phyloP scores from a whole-genome alignment of 2,888 invertebrate genomes.

The Alviniconcha strummeri region DNA sequence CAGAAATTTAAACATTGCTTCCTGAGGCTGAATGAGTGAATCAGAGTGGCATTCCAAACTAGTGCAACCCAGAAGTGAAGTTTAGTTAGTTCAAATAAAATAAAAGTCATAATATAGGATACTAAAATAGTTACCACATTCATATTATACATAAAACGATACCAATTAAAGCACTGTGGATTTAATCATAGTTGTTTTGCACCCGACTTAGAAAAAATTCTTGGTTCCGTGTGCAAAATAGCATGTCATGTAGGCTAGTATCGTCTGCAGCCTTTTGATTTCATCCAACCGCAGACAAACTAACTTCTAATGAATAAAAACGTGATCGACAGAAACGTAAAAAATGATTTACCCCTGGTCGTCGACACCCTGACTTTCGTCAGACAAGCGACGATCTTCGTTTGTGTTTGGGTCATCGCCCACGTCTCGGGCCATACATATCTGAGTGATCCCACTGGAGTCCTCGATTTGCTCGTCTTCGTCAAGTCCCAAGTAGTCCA shows the following conservation, averaged over 20 bases:
- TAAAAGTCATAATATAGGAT: too few relatives aligned
- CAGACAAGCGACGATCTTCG: neutral
- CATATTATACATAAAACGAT: too few relatives aligned
- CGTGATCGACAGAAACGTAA: neutral
- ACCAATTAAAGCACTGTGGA: too few relatives aligned
- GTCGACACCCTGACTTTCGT: constrained; percentile 21
- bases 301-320: neutral
- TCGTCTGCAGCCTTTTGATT: neutral
- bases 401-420: constrained; percentile 9
- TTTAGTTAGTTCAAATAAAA: too few relatives aligned
- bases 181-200: too few relatives aligned
- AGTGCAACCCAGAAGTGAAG: too few relatives aligned
- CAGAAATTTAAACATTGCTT: too few relatives aligned
- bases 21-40: too few relatives aligned
- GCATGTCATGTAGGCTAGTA: neutral
- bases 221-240: constrained; percentile 25
- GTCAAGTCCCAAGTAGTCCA: constrained; percentile 39
- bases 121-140: too few relatives aligned
- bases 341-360: constrained; percentile 20
- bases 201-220: too few relatives aligned
- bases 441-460: constrained; percentile 47
- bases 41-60: too few relatives aligned
- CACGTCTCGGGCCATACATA: constrained; percentile 44
- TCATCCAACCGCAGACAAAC: neutral
- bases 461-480: constrained; percentile 44